phyloP scores from a whole-genome alignment of 2,113 vertebrate genomes.

The Megatriorchis doriae region DNA sequence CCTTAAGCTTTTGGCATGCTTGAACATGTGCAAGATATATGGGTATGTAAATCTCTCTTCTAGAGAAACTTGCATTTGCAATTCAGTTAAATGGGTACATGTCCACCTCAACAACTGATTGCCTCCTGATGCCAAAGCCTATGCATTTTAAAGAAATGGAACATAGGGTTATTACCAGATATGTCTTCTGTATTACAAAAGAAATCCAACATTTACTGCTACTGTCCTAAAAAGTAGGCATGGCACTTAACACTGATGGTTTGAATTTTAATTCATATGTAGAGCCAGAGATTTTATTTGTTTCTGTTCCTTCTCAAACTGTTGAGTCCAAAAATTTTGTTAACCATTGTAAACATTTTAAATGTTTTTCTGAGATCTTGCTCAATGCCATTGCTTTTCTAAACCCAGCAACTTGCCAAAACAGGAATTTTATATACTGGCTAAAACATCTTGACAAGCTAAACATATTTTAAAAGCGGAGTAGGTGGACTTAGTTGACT shows the following conservation, averaged over 20 bases:
- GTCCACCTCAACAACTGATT: not conserved
- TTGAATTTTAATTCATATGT: not conserved
- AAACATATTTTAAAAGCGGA: not conserved
- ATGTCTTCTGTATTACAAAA: not conserved
- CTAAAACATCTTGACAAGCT: conserved; percentile 27
- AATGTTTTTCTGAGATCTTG: not conserved
- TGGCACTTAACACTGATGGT: not conserved
- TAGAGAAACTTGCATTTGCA: not conserved
- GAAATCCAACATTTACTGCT: not conserved
- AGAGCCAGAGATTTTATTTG: not conserved
- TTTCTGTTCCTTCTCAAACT: not conserved
- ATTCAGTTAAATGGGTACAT: not conserved
- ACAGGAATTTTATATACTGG: not conserved
- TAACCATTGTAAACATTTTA: not conserved
- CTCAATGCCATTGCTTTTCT: not conserved
- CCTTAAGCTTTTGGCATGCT: not conserved
- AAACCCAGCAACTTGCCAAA: not conserved
- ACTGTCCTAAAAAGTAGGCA: not conserved
- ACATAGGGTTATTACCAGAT: not conserved
- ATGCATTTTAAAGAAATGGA: not conserved
- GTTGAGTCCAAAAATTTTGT: not conserved
- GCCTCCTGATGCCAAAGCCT: not conserved
- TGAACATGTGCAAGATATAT: not conserved
- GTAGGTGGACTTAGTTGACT: conserved; percentile 25
- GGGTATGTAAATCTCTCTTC: not conserved